Conservation (phyloP, 1,140 invertebrate species). For the Subanguina moxae region DNA sequence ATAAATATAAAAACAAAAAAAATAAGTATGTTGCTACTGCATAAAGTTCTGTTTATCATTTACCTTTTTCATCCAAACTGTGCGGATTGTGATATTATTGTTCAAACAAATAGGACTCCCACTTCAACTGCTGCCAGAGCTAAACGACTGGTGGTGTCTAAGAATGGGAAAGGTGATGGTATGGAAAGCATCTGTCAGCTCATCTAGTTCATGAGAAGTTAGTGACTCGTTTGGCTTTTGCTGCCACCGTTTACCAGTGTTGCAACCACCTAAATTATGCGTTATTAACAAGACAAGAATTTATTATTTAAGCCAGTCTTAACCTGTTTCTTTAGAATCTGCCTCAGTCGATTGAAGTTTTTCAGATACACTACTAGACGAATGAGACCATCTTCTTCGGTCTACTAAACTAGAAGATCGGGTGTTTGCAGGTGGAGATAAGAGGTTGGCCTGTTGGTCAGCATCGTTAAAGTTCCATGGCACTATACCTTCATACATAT, state of each 20-base stretch:
- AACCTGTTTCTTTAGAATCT: neutral
- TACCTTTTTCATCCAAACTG: no score
- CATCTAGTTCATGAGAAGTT: constrained; percentile 18
- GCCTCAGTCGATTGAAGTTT: neutral
- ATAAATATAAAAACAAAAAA: no score
- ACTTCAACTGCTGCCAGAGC: neutral
- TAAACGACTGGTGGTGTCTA: neutral
- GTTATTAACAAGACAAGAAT: neutral
- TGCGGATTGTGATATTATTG: no score
- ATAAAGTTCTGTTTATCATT: no score
- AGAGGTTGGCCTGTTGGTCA: neutral
- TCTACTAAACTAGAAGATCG: neutral
- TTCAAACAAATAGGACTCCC: neutral
- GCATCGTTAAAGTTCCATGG: neutral
- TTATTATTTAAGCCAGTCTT: neutral
- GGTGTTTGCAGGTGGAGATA: neutral
- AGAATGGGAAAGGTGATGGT: constrained; percentile 13
- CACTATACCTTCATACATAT: neutral
- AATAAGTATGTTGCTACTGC: no score
- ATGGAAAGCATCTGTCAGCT: constrained; percentile 11
- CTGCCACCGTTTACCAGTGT: no score
- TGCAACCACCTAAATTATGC: neutral
- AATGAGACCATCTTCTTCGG: neutral
- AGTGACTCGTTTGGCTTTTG: neutral
- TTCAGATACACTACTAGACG: neutral